Evolutionary conservation across 2,888 invertebrate genomes (phyloP), one percentile per base, ranked within the genome.

Genomic region (Eumacrocentrus americanus): DNA sequence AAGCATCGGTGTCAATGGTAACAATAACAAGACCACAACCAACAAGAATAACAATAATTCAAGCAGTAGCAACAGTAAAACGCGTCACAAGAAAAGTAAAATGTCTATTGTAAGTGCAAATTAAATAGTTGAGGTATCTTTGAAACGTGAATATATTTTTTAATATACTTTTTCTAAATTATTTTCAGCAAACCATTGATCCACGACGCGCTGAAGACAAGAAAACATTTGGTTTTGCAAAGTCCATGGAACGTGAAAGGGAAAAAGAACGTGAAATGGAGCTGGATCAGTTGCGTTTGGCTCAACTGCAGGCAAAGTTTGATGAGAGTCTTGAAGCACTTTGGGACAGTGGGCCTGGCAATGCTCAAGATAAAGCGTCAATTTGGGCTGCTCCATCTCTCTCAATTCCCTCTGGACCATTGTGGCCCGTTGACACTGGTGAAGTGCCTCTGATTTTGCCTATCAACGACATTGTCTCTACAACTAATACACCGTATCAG

Each of bases 261-360:
- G 72, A 74, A 58, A 72, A 74, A 54, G 76, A 77, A 29, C 71
- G 76, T 9, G 77, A 77, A 68, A 63, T 75, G 50, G 76, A 78
- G 68, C 65, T 76, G 70, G 85, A 86, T 70, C 82, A 83, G 67
- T 83, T 86, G 71, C 79, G 83, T 58, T 84, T 87, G 68, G 87
- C 86, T 3, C 84, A 85, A 69, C 84, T 88, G 70, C 84, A 87
- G 73, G 88, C 89, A 5, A 89, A 89, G 79, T 89, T 89, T 76
- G 86, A 89, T 75, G 84, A 86, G 66, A 87, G 85, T 75, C 83
- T 89, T 65, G 88, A 89, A 77, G 88, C 89, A 37, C 80, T 89
- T 60, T 89, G 89, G 89, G 84, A 82, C 66, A 78, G 77, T 69
- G 82, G 77, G 63, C 83, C 68, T 81, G 84, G 73, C 81, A 84